phyloP scores from a whole-genome alignment of 1,140 invertebrate genomes.

The Brachionus manjavacas region DNA sequence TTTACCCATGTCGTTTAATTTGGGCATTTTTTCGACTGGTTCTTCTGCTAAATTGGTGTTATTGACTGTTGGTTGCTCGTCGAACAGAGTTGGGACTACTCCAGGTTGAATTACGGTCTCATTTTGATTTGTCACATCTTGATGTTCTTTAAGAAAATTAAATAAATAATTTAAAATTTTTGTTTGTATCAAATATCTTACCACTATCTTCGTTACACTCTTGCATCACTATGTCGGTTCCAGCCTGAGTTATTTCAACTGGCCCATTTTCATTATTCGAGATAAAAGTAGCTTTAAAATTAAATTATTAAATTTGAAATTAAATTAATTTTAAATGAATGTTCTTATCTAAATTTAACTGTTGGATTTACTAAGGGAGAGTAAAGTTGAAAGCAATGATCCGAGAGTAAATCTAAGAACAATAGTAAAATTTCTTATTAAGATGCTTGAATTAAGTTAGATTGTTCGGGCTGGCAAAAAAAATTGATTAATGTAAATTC shows the following conservation, averaged over 20 bases:
- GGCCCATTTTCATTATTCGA: neutral
- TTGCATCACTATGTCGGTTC: neutral
- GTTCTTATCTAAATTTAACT: too few relatives aligned
- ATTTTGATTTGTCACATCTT: neutral
- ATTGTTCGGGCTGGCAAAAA: too few relatives aligned
- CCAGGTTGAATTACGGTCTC: neutral
- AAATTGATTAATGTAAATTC: too few relatives aligned
- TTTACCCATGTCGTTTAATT: constrained; percentile 2
- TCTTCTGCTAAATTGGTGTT: constrained; percentile 22
- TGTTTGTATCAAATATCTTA: neutral
- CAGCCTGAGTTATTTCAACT: neutral
- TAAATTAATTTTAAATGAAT: too few relatives aligned
- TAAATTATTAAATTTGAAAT: too few relatives aligned
- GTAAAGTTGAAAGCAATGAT: too few relatives aligned
- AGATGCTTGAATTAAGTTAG: too few relatives aligned
- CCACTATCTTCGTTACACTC: neutral
- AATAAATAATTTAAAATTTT: neutral
- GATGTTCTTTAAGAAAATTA: neutral
- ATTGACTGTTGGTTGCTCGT: constrained; percentile 36
- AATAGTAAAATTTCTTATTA: too few relatives aligned
- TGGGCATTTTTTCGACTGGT: neutral
- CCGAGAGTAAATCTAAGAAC: too few relatives aligned
- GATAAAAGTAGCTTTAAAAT: neutral
- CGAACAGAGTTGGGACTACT: constrained; percentile 13
- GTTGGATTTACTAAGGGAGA: too few relatives aligned